These are phyloP conservation scores for Cyphomyrmex costatus DNA, from an alignment of 1,140 invertebrate genomes.

Conservation along the genomic window DNA sequence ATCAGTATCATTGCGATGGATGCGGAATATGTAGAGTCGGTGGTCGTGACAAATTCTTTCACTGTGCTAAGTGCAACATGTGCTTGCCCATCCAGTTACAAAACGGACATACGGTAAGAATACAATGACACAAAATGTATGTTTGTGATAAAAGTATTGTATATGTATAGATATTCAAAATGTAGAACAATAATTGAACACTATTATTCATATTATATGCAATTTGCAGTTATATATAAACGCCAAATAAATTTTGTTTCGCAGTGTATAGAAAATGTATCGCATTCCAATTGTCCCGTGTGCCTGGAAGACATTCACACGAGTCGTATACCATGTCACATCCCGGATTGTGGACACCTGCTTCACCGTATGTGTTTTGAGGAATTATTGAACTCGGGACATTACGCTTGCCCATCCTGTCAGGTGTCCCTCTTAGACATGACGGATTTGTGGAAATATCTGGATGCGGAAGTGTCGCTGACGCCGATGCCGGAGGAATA, in stretches of 20 bases:
- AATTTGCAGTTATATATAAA: constrained; percentile 1
- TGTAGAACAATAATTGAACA: background rate
- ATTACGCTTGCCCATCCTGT: constrained; percentile 95
- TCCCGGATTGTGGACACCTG: constrained; percentile 95
- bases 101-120: constrained; percentile 92
- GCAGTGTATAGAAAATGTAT: constrained; percentile 95
- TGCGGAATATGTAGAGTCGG: constrained; percentile 96
- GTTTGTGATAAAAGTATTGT: constrained; percentile 28
- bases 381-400: constrained; percentile 91
- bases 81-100: constrained; percentile 93
- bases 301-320: constrained; percentile 96
- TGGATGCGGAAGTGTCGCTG: constrained; percentile 92
- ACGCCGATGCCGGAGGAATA: constrained; percentile 95
- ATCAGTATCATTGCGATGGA: constrained; percentile 95
- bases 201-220: background rate
- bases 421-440: constrained; percentile 95
- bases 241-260: constrained; percentile 66
- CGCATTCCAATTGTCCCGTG: constrained; percentile 94
- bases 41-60: constrained; percentile 94
- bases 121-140: background rate
- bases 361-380: constrained; percentile 94
- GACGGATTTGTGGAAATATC: constrained; percentile 92
- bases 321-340: constrained; percentile 94
- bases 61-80: constrained; percentile 95
- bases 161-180: background rate